Evolutionary conservation across 1,140 invertebrate species (phyloP).

Genomic region (Doryteuthis pealeii): DNA sequence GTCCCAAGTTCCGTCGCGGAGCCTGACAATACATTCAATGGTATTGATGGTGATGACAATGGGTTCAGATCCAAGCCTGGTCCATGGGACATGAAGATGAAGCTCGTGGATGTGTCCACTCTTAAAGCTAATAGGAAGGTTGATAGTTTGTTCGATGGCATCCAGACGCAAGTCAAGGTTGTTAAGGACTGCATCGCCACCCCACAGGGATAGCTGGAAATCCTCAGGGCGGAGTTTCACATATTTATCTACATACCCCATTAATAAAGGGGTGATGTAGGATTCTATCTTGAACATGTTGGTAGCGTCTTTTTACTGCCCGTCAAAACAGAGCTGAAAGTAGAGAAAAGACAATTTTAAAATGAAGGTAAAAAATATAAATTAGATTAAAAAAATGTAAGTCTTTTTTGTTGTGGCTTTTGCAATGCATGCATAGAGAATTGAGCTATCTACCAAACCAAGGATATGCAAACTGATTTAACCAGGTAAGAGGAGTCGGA

Average conservation of each 20-base stretch:
- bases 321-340: too few relatives aligned
- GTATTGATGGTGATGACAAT: slow-evolving; percentile 94
- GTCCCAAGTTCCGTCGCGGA: slow-evolving; percentile 53
- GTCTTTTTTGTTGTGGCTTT: too few relatives aligned
- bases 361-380: too few relatives aligned
- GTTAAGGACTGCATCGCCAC: slow-evolving; percentile 88
- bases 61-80: slow-evolving; percentile 91
- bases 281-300: slow-evolving; percentile 66
- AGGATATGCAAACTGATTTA: too few relatives aligned
- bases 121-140: slow-evolving; percentile 86
- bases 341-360: too few relatives aligned
- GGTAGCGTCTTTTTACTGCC: not conserved
- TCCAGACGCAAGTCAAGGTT: slow-evolving; percentile 90
- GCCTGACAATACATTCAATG: slow-evolving; percentile 69
- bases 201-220: slow-evolving; percentile 91
- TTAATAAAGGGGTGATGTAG: slow-evolving; percentile 88
- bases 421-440: too few relatives aligned
- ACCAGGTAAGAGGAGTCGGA: too few relatives aligned
- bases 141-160: slow-evolving; percentile 85
- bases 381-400: too few relatives aligned
- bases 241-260: slow-evolving; percentile 94
- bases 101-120: slow-evolving; percentile 94
- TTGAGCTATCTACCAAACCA: too few relatives aligned
- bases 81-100: slow-evolving; percentile 93
- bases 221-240: slow-evolving; percentile 90